Evolutionary conservation across 2,888 invertebrate genomes (phyloP), one percentile per base, ranked within the genome.

Genomic region (Elysia crispata): DNA sequence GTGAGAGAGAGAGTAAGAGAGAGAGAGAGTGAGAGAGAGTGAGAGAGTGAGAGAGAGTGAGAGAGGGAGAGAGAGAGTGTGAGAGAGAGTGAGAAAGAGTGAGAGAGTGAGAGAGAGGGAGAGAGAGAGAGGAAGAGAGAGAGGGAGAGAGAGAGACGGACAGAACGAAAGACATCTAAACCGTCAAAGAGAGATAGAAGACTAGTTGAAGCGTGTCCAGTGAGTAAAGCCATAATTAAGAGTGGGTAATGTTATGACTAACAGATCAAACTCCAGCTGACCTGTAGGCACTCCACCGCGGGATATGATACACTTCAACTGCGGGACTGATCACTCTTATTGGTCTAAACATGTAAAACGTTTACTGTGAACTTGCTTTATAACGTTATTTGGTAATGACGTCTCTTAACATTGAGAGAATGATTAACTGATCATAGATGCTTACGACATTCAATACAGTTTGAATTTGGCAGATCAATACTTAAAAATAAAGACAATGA

Each of bases 21-120:
- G 11, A 31, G 18, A 31, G 50, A 23, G 31, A 64, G 49, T 50
- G 64, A 15, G 28, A 49, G 25, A 41, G 0, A 67, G 50, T 13
- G 54, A 28, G 18, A n/a, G 49, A 31, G 25, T 49, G 25, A 25
- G 64, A 75, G 60, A 31, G n/a, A 30, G 31, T 60, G 25, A 23
- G 15, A 31, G 25, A 60, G 60, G 49, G 31, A 31, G 50, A 60
- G 75, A 31, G n/a, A n/a, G n/a, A n/a, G n/a, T n/a, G n/a, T n/a
- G n/a, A 60, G 60, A 5, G 60, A 31, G 11, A 60, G 30, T n/a
- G 54, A 50, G 50, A 25, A 62, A 31, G 33, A 70, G 20, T 33
- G 57, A 30, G 31, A 66, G 74, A 74, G 73, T 11, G 57, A 28
- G 57, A 57, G 57, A 33, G 33, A 28, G 60, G 54, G 67, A 57